These are phyloP conservation scores for Muschampia plurimacula DNA, from an alignment of 2,888 invertebrate genomes.

Conservation along the genomic window DNA sequence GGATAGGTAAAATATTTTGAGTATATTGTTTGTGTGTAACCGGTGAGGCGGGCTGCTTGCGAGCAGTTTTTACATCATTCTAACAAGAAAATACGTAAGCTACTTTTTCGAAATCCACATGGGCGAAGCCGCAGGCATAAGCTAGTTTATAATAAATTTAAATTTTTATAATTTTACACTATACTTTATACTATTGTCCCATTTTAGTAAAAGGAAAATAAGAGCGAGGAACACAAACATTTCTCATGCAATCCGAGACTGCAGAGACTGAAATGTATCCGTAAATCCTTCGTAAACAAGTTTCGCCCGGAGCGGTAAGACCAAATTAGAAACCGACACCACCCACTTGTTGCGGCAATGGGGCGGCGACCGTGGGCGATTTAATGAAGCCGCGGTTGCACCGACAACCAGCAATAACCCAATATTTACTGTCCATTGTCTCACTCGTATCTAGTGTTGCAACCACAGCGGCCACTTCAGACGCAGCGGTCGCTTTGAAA, in stretches of 20 bases:
- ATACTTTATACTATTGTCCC: no score
- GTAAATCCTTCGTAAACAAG: constrained; percentile 40
- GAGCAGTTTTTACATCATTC: no score
- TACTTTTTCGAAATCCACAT: no score
- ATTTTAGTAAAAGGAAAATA: not conserved
- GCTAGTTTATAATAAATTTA: no score
- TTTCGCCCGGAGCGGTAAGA: constrained; percentile 37
- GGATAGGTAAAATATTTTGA: no score
- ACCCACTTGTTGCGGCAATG: constrained; percentile 52
- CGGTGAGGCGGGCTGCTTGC: no score
- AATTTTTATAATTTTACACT: no score
- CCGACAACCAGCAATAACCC: constrained; percentile 61
- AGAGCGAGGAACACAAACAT: not conserved
- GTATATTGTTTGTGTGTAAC: no score
- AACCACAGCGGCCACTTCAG: constrained; percentile 44
- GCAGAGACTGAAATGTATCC: constrained; percentile 28
- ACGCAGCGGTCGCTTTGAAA: constrained; percentile 51
- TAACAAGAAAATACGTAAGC: no score
- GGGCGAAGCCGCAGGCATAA: no score
- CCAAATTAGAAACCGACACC: constrained; percentile 55
- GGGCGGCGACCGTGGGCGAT: constrained; percentile 62
- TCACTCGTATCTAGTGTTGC: constrained; percentile 46
- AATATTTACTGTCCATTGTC: constrained; percentile 67
- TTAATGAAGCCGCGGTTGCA: constrained; percentile 62
- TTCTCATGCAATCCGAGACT: constrained; percentile 16